phyloP scores from a whole-genome alignment of 2,113 vertebrate species.

The Zosterops pallidus region DNA sequence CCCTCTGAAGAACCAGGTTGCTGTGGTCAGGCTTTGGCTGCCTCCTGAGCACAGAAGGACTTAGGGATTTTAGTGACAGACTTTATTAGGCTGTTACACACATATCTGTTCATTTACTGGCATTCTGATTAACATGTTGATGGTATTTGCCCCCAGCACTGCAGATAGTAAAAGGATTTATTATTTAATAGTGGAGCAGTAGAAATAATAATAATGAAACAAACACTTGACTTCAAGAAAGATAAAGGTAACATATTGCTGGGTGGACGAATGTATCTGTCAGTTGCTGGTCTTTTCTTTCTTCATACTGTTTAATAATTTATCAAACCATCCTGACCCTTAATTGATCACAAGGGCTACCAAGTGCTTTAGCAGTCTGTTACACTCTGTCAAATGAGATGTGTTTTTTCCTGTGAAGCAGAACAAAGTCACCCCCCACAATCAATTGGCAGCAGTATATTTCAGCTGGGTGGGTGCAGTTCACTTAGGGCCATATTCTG shows the following conservation, averaged over 20 bases:
- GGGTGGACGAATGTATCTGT: neutral
- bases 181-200: neutral
- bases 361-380: slow-evolving; percentile 49
- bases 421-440: neutral
- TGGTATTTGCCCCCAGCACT: neutral
- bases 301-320: slow-evolving; percentile 53
- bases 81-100: neutral
- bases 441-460: neutral
- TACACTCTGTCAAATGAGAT: slow-evolving; percentile 1
- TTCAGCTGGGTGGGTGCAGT: neutral
- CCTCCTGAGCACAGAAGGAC: neutral
- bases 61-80: neutral
- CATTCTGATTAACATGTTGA: neutral
- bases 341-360: slow-evolving; percentile 56
- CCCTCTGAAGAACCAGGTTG: neutral
- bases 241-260: neutral
- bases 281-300: neutral
- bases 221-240: neutral
- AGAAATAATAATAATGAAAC: neutral
- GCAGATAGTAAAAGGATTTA: neutral
- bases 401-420: slow-evolving; percentile 42
- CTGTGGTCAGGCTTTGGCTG: neutral
- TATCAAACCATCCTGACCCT: slow-evolving; percentile 39
- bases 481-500: neutral
- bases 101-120: neutral